Base-by-base conservation (phyloP, 2,797 vertebrate genomes). In the Fistularia tabacaria region DNA sequence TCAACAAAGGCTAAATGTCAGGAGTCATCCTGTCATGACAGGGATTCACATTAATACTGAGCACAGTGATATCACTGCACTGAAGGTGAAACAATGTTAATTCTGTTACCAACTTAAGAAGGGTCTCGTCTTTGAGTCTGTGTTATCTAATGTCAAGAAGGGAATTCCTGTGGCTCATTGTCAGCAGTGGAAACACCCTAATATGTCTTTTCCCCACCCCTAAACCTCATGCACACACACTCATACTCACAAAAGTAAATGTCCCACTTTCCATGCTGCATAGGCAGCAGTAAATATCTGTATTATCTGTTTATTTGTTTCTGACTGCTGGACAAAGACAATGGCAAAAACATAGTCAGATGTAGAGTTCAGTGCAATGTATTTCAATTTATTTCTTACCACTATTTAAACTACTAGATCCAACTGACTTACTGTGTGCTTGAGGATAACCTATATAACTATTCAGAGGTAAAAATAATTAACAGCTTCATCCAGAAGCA, bases 61-160 rank as follows among this genome's bases (percentile, higher is more conserved):
- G 40, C 65, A 67, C 55, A 61, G 9, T 14, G 36, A 6, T 15
- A 64, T 62, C 51, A 14, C 38, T n/a, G n/a, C n/a, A n/a, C n/a
- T n/a, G n/a, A n/a, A n/a, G n/a, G n/a, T 9, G 46, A 25, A 15
- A 54, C 64, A 51, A 71, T 73, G 39, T 83, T 70, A 51, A 71
- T 74, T 62, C 63, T 36, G 7, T 14, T 53, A 36, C n/a, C 36
- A 6, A 50, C 49, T 65, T 66, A 14, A 57, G 42, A 40, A 15
- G 49, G 57, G 54, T 68, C 52, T 69, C 43, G 14, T 57, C 43
- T 61, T 38, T 55, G 50, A 8, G 56, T 41, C 59, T 0, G 1
- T 46, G 61, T 54, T 14, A 44, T 68, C 11, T 54, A 40, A 47
- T 53, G 49, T 49, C 53, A 62, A 61, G 62, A 59, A 46, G 51